Evolutionary conservation across 2,113 vertebrate species (phyloP), one percentile per base, ranked within the genome.

Genomic region (Sakesphorus luctuosus): DNA sequence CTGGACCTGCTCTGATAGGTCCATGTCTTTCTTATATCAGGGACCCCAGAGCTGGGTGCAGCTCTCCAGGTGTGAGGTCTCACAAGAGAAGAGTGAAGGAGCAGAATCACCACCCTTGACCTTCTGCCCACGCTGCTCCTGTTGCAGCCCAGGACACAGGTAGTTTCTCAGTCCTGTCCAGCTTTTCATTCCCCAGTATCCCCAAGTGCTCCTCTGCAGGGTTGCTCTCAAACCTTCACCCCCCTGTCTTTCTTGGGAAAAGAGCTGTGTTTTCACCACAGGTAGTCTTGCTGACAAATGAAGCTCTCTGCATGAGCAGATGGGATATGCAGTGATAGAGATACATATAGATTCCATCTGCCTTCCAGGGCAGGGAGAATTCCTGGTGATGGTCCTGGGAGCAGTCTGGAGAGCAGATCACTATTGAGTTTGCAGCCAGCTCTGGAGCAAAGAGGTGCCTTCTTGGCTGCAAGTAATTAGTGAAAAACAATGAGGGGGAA

Each of bases 11-110:
- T 46, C 15, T 1, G 35, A 5, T 16, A 65, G 14, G 3, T 58
- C 14, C 21, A 6, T 18, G 10, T 38, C 9, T 26, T 17, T 61
- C 4, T 5, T 19, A 2, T 47, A 0, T 2, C 20, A 15, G 4
- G 33, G 15, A 13, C 13, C 4, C 5, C 11, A 46, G 35, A 52
- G 40, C 16, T 71, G 25, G 12, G 11, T 3, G 3, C 7, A 7
- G 10, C 6, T 8, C 14, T 55, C 4, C 20, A 56, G 9, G 15
- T 44, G 13, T 26, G 55, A 44, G 29, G 11, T 46, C 18, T 62
- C 38, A 61, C 4, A 24, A 36, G 44, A 29, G 47, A 21, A 74
- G 61, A 66, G 35, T 44, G 26, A 46, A 68, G 38, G n/a, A n/a
- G 10, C 74, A 87, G 23, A 62, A 55, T 71, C 23, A 1, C 2